Conservation (phyloP, 2,888 invertebrate species). For the Ichneumoninae sp. region DNA sequence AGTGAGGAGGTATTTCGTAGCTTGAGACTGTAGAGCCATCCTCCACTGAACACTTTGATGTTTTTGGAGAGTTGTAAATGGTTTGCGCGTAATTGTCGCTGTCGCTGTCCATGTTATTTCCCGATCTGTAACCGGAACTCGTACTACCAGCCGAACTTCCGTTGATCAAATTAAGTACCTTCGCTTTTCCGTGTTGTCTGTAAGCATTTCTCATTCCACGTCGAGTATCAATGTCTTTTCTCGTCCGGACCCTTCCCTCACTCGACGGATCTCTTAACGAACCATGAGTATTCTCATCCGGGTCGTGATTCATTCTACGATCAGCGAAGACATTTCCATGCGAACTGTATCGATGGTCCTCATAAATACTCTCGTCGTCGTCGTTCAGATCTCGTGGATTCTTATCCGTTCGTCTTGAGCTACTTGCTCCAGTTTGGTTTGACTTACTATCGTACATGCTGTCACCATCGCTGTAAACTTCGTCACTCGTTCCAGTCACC, state of each 20-base stretch:
- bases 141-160: constrained; percentile 76
- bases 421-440: constrained; percentile 31
- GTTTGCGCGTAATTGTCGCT: constrained; percentile 88
- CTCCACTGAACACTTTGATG: constrained; percentile 82
- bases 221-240: constrained; percentile 38
- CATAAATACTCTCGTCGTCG: constrained; percentile 75
- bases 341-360: constrained; percentile 42
- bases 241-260: constrained; percentile 12
- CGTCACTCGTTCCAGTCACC: constrained; percentile 69
- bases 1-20: constrained; percentile 75
- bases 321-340: constrained; percentile 40
- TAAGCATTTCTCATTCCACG: constrained; percentile 38
- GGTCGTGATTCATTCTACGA: constrained; percentile 34
- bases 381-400: constrained; percentile 77
- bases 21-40: constrained; percentile 68
- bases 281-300: constrained; percentile 44
- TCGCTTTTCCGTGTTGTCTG: constrained; percentile 30
- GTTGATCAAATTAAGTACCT: constrained; percentile 9
- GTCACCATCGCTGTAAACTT: constrained; percentile 74
- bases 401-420: constrained; percentile 27
- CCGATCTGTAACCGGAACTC: constrained; percentile 86
- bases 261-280: constrained; percentile 1
- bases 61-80: constrained; percentile 80
- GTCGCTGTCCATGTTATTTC: constrained; percentile 83
- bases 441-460: constrained; percentile 70